Percentiles rank a stretch among this genome's conserved stretches.
Conservation (phyloP, 2,113 vertebrate species). For the Meleagris gallopavo region DNA sequence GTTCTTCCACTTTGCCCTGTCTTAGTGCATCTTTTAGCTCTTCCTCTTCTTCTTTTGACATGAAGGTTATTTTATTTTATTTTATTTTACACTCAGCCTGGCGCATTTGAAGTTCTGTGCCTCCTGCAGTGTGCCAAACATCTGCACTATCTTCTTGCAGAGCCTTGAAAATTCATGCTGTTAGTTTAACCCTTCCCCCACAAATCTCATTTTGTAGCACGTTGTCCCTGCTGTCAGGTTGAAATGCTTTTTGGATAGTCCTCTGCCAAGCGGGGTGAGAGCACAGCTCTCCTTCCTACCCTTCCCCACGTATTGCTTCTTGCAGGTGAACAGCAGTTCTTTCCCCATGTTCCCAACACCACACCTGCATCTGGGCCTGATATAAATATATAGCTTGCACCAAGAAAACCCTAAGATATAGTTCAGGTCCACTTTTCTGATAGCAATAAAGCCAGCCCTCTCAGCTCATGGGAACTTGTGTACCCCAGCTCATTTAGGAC, state of each 20-base stretch:
- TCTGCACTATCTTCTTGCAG: background rate
- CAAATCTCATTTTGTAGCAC: background rate
- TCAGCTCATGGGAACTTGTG: background rate
- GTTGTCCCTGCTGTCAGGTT: background rate
- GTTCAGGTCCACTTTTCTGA: background rate
- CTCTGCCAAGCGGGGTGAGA: background rate
- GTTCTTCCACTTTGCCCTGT: slow-evolving; percentile 2
- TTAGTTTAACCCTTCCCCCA: background rate
- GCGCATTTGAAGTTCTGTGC: background rate
- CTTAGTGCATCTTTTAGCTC: slow-evolving; percentile 25
- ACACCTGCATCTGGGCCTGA: background rate
- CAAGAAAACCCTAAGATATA: accelerated
- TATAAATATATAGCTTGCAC: background rate
- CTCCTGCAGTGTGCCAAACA: slow-evolving; percentile 30
- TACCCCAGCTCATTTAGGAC: background rate
- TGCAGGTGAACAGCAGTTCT: background rate
- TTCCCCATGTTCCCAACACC: background rate
- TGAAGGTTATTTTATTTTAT: background rate
- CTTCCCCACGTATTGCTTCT: background rate
- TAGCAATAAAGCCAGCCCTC: background rate
- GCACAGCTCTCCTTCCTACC: background rate
- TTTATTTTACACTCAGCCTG: background rate
- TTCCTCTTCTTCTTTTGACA: slow-evolving; percentile 34
- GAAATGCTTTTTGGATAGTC: background rate
- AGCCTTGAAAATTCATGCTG: background rate